Base-by-base conservation (phyloP, 2,797 vertebrate species). In the Spondyliosoma cantharus region DNA sequence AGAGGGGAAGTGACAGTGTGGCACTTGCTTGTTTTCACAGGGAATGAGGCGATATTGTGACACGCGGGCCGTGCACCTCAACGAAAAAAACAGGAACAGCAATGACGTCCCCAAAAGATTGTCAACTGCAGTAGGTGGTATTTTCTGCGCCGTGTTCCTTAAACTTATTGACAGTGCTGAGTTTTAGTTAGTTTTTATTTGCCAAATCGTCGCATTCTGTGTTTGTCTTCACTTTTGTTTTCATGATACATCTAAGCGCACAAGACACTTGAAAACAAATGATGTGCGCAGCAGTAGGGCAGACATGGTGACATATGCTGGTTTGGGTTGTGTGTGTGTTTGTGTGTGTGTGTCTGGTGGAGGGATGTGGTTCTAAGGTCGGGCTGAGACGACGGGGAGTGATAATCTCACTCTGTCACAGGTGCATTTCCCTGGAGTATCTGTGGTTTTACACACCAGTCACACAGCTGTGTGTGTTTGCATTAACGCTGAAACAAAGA, bases 371-470 rank as follows among this genome's bases (percentile, higher is more conserved):
- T 93, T 93, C 78, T 88, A 78, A 67, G 90, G 91, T 92, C 89
- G 87, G 86, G 78, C 78, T 87, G 12, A 52, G 71, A 87, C 76
- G 63, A 32, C 13, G 8, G 67, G 79, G 87, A 68, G 64, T 57
- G 82, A 81, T 75, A 86, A 89, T 82, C 78, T 91, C 71, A 53
- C 76, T 83, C 79, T 75, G 80, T 81, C 93, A 92, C 94, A 95
- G 94, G 93, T 95, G 94, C 93, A 88, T 89, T 87, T 92, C 90
- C 85, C 91, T 88, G 37, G 76, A 85, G 86, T 77, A 79, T 91
- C 86, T 94, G 95, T 76, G 94, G 94, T 94, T 93, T 92, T 85
- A 87, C 84, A 89, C 82, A 83, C 50, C n/a, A 86, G 73, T 93
- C 86, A 76, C 85, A 87, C 94, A 94, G 90, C 91, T 94, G 91